Evolutionary conservation across 2,888 invertebrate genomes (phyloP), one percentile per base, ranked within the genome.

Genomic region (Epirrita christyi): DNA sequence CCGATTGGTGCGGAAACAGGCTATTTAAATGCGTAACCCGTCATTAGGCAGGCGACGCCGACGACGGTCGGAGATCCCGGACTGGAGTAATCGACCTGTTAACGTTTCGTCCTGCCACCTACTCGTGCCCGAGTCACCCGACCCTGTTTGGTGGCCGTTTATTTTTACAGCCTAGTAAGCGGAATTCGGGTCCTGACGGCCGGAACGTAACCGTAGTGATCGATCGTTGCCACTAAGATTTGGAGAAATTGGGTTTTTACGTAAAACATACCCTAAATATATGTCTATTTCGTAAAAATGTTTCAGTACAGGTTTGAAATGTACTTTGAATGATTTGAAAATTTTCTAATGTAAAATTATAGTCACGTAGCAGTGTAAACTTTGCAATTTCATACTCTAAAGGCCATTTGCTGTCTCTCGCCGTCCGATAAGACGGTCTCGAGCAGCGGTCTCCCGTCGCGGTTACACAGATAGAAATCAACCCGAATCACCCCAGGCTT

Each of bases 11-110:
- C 72, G 75, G 76, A 84, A 85, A 75, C 76, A 82, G 83, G 83
- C 82, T 81, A 88, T 91, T 88, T 89, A 86, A 90, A 90, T 91
- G 85, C 87, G 88, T 81, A 83, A 81, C 84, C 86, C 86, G 83
- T 88, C 88, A 91, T 90, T 88, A 89, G 84, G 81, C 73, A 73
- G 75, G 78, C 76, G 71, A 75, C 64, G 71, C 68, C 69, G 75
- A 72, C 67, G 75, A 72, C 67, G 74, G 72, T 72, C 75, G 76
- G 42, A 76, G 73, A 73, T 59, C 54, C 73, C 80, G 72, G 74
- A 80, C 76, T 77, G 76, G 81, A 80, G 88, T 89, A 88, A 88
- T 89, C 88, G 86, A 82, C 83, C 87, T 84, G 84, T 84, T 88
- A 86, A 85, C 86, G 76, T 83, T 81, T 80, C 78, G 75, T 69